A percentile compares a stretch with the other conserved stretches of the same genome.
phyloP scores from a whole-genome alignment of 35 echinoderm and acorn worm genomes.

The Ptychodera flava region DNA sequence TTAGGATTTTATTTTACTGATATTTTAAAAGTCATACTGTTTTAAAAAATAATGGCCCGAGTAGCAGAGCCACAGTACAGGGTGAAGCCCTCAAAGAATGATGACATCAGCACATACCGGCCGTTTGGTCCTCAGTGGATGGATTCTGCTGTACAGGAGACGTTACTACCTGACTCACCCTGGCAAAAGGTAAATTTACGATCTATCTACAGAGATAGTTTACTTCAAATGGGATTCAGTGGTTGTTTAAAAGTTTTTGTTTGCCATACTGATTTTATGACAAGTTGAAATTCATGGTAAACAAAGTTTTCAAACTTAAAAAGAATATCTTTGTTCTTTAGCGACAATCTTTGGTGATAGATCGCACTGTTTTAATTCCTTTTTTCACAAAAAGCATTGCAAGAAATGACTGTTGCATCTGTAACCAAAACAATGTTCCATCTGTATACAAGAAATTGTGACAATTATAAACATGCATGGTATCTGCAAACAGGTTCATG shows the following conservation, averaged over 20 bases:
- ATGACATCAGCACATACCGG: conserved; percentile 5
- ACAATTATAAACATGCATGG: no score
- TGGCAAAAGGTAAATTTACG: conserved; percentile 52
- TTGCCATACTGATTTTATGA: neutral
- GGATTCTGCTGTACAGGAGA: conserved; percentile 64
- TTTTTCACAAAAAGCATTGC: no score
- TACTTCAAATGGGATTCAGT: neutral
- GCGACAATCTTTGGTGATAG: neutral
- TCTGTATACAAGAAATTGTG: no score
- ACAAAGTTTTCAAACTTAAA: neutral
- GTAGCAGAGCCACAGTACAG: neutral
- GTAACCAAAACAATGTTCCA: no score
- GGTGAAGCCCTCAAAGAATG: neutral
- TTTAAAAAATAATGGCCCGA: no score
- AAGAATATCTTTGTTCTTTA: neutral
- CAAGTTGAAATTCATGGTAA: neutral
- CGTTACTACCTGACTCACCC: conserved; percentile 60
- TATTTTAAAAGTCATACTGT: no score
- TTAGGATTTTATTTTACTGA: no score
- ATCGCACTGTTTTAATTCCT: no score
- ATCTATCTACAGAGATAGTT: neutral
- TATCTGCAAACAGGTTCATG: no score
- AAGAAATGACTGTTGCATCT: no score
- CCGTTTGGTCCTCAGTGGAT: conserved; percentile 58
- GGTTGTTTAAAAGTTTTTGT: neutral